phyloP scores from a whole-genome alignment of 2,113 vertebrate genomes.

The Melanostigma gelatinosum region DNA sequence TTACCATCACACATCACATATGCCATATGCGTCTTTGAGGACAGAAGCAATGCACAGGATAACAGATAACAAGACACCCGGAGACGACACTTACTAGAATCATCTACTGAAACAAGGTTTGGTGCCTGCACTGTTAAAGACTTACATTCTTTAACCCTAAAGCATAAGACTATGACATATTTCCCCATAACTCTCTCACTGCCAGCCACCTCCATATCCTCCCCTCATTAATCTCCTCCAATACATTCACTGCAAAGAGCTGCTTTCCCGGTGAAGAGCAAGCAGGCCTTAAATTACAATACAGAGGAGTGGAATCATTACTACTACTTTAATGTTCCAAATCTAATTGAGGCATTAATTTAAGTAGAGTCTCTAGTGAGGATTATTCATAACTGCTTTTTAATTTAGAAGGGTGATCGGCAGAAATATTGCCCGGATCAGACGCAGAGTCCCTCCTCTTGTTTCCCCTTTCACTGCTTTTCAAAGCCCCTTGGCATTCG shows the following conservation, averaged over 20 bases:
- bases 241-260: conserved; percentile 79
- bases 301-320: conserved; percentile 83
- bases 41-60: too few species aligned
- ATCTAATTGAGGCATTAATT: conserved; percentile 87
- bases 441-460: conserved; percentile 40
- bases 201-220: conserved; percentile 74
- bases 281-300: conserved; percentile 84
- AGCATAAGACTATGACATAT: too few species aligned
- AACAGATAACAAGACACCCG: too few species aligned
- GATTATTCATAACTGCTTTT: conserved; percentile 85
- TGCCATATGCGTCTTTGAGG: too few species aligned
- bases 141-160: too few species aligned
- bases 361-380: conserved; percentile 79
- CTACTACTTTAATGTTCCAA: conserved; percentile 86
- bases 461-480: conserved; percentile 53
- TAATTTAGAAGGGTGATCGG: conserved; percentile 81
- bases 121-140: too few species aligned
- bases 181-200: too few species aligned
- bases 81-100: too few species aligned
- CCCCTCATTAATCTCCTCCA: conserved; percentile 82
- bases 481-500: conserved; percentile 48
- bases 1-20: too few species aligned
- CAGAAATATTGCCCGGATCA: conserved; percentile 73
- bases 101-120: too few species aligned
- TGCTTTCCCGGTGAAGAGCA: conserved; percentile 78